These are phyloP conservation scores for Mythimna loreyi DNA, from an alignment of 2,888 invertebrate species.

Conservation along the genomic window DNA sequence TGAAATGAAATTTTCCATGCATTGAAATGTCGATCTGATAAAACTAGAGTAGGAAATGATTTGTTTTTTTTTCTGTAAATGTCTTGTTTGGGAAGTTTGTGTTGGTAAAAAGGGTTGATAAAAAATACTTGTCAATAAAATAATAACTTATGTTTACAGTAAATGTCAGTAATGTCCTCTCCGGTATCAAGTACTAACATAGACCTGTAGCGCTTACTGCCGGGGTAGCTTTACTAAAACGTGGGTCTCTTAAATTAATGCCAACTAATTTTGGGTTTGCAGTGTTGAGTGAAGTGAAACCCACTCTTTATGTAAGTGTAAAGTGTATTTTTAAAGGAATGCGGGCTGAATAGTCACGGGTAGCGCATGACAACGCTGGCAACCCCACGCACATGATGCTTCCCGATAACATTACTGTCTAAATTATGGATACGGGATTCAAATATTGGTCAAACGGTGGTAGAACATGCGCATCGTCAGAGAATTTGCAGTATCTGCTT, in stretches of 20 bases:
- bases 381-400: slow-evolving; percentile 86
- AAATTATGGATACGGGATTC: slow-evolving; percentile 59
- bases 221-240: slow-evolving; percentile 79
- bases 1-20: slow-evolving; percentile 17
- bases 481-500: slow-evolving; percentile 78
- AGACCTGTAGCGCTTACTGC: slow-evolving; percentile 70
- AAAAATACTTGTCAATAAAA: slow-evolving; percentile 31
- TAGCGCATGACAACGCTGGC: slow-evolving; percentile 88
- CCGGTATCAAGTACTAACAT: slow-evolving; percentile 73
- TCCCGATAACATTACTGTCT: slow-evolving; percentile 74
- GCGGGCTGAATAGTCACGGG: slow-evolving; percentile 87
- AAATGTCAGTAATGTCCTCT: slow-evolving; percentile 51
- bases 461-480: slow-evolving; percentile 62
- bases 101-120: slow-evolving; percentile 30
- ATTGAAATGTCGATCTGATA: slow-evolving; percentile 27
- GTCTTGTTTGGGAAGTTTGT: slow-evolving; percentile 41
- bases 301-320: slow-evolving; percentile 88
- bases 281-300: slow-evolving; percentile 89
- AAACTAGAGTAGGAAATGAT: slow-evolving; percentile 20
- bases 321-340: slow-evolving; percentile 85
- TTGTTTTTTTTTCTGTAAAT: slow-evolving; percentile 34
- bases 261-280: slow-evolving; percentile 89
- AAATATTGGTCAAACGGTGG: slow-evolving; percentile 60
- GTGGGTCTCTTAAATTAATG: slow-evolving; percentile 79
- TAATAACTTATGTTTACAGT: slow-evolving; percentile 46